Percentiles rank a stretch among this genome's conserved stretches.
Conservation (phyloP, 2,113 vertebrate genomes). For the Pao palembangensis region DNA sequence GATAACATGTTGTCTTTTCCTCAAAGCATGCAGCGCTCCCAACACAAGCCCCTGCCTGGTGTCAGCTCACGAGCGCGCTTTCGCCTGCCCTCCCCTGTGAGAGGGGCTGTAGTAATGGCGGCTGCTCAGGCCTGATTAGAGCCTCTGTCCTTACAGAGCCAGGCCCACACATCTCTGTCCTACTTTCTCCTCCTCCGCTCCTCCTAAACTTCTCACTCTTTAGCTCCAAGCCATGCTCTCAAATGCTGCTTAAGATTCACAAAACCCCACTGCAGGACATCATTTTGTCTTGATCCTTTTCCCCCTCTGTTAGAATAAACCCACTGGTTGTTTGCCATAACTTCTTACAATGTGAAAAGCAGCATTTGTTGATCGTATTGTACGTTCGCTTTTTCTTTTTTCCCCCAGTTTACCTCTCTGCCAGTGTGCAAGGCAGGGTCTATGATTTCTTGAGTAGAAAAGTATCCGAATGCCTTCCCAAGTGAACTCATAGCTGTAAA, state of each 20-base stretch:
- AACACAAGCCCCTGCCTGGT: slow-evolving; percentile 40
- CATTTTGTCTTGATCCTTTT: slow-evolving; percentile 5
- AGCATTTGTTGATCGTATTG: background rate
- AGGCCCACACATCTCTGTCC: slow-evolving; percentile 66
- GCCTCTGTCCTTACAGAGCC: slow-evolving; percentile 52
- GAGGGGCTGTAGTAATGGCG: slow-evolving; percentile 64
- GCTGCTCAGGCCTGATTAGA: slow-evolving; percentile 67
- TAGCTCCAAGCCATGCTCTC: slow-evolving; percentile 32
- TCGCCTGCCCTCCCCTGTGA: slow-evolving; percentile 50
- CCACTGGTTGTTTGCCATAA: slow-evolving; percentile 18
- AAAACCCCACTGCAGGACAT: slow-evolving; percentile 14
- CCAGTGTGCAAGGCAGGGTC: too few relatives aligned
- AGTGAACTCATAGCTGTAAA: slow-evolving; percentile 11
- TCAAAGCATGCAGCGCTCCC: background rate
- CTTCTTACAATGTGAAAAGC: slow-evolving; percentile 4
- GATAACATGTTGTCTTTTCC: slow-evolving; percentile 11
- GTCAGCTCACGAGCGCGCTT: slow-evolving; percentile 51
- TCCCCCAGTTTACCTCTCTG: too few relatives aligned
- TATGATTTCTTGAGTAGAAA: too few relatives aligned
- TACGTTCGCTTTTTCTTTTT: too few relatives aligned
- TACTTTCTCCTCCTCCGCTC: slow-evolving; percentile 46
- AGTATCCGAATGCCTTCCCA: background rate
- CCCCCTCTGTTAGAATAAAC: background rate
- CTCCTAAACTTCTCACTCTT: slow-evolving; percentile 16
- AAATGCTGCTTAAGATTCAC: slow-evolving; percentile 29